A percentile compares a stretch with the other conserved stretches of the same genome.
Evolutionary conservation across 1,140 invertebrate species (phyloP).

Genomic region (Liolophura sinensis): DNA sequence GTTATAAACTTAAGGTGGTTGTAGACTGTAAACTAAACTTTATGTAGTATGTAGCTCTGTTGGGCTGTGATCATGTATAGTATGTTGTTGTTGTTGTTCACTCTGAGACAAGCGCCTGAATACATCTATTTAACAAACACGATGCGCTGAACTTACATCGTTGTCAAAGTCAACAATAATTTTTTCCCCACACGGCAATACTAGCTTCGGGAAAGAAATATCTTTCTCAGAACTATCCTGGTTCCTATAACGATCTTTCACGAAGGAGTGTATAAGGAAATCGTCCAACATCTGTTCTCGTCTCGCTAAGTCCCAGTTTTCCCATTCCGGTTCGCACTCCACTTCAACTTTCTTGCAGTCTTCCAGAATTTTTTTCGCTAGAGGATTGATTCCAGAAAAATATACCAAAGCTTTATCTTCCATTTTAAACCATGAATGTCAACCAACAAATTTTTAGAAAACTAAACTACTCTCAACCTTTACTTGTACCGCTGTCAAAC

Average conservation of each 20-base stretch:
- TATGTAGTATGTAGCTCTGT: too few relatives aligned
- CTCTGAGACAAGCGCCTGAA: too few relatives aligned
- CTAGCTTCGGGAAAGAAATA: constrained; percentile 12
- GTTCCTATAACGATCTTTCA: constrained; percentile 2
- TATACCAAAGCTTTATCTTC: constrained; percentile 7
- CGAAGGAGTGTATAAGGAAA: constrained; percentile 4
- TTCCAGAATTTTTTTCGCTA: constrained; percentile 9
- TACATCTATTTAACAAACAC: too few relatives aligned
- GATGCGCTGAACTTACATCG: constrained; percentile 4
- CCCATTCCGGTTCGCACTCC: constrained; percentile 6
- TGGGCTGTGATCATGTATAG: too few relatives aligned
- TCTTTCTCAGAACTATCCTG: not conserved
- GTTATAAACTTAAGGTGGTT: too few relatives aligned
- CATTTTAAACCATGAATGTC: not conserved
- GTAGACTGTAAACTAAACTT: too few relatives aligned
- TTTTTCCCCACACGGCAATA: constrained; percentile 11
- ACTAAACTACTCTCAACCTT: too few relatives aligned
- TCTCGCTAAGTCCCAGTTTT: constrained; percentile 1
- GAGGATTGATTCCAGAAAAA: constrained; percentile 8
- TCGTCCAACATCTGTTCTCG: constrained; percentile 8
- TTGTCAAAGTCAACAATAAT: constrained; percentile 14
- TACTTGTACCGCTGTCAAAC: too few relatives aligned
- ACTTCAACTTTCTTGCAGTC: constrained; percentile 2
- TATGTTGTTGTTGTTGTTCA: too few relatives aligned
- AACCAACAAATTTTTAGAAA: too few relatives aligned